A percentile compares a stretch with the other conserved stretches of the same genome.
These are phyloP conservation scores for Tanytarsus gracilentus DNA, from an alignment of 2,888 invertebrate species.

Conservation along the genomic window DNA sequence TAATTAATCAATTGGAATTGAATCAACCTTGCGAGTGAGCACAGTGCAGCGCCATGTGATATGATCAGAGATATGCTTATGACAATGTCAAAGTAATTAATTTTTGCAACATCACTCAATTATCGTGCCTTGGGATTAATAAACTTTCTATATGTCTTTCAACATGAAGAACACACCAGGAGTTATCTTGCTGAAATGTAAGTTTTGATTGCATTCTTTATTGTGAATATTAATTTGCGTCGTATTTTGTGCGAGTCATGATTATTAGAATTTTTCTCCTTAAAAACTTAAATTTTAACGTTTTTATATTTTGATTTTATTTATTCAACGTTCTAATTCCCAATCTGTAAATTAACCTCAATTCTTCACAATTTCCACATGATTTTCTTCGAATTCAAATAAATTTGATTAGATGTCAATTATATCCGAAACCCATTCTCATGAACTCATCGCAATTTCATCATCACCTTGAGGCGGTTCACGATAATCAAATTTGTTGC, in stretches of 20 bases:
- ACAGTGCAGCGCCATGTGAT: not conserved
- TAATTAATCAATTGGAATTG: slow-evolving; percentile 9
- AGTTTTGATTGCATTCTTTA: not conserved
- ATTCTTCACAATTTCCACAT: no score
- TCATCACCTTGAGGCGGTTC: no score
- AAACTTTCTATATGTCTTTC: not conserved
- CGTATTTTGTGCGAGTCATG: not conserved
- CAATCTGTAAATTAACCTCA: no score
- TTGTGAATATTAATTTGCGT: not conserved
- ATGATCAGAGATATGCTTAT: not conserved
- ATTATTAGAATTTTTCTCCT: not conserved
- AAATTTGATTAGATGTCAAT: no score
- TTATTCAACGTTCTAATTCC: no score
- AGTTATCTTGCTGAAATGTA: slow-evolving; percentile 24
- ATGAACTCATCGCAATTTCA: no score
- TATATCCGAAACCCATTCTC: no score
- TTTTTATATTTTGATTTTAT: no score
- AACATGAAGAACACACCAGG: slow-evolving; percentile 18
- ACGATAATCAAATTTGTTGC: no score
- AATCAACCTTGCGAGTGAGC: slow-evolving; percentile 12
- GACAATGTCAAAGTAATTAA: slow-evolving; percentile 15
- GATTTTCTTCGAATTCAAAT: no score
- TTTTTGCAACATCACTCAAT: not conserved
- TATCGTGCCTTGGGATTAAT: not conserved
- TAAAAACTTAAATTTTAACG: no score